phyloP scores from a whole-genome alignment of 2,797 vertebrate species.

The Mormyrus hasselquistii region DNA sequence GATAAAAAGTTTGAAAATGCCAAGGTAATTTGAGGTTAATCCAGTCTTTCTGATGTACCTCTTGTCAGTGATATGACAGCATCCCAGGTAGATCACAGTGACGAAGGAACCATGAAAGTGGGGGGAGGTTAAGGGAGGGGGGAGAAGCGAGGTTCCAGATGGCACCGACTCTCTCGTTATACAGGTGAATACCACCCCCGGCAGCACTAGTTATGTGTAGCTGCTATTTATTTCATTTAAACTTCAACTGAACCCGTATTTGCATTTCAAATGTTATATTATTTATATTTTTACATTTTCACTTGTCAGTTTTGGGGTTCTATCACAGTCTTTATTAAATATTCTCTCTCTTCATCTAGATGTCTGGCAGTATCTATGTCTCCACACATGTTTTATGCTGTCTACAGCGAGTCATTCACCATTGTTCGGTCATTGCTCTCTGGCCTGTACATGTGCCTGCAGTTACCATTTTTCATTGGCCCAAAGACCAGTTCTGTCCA shows the following conservation, averaged over 20 bases:
- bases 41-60: not conserved
- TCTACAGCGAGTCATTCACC: not conserved
- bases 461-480: not conserved
- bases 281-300: not conserved
- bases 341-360: not conserved
- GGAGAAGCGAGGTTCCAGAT: not conserved
- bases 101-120: not conserved
- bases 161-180: not conserved
- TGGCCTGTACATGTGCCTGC: not conserved
- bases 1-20: not conserved
- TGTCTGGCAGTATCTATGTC: not conserved
- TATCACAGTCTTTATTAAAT: not conserved
- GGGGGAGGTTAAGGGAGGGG: not conserved
- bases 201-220: not conserved
- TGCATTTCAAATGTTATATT: not conserved
- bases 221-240: not conserved
- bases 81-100: not conserved
- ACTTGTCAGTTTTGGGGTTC: not conserved
- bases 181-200: not conserved
- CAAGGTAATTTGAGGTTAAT: not conserved
- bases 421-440: not conserved
- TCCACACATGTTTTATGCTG: not conserved
- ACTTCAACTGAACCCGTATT: slow-evolving; percentile 13
- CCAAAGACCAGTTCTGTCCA: not conserved
- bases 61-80: not conserved